A percentile compares a stretch with the other conserved stretches of the same genome.
Evolutionary conservation across 1,140 invertebrate species (phyloP).

Genomic region (Procambarus clarkii): DNA sequence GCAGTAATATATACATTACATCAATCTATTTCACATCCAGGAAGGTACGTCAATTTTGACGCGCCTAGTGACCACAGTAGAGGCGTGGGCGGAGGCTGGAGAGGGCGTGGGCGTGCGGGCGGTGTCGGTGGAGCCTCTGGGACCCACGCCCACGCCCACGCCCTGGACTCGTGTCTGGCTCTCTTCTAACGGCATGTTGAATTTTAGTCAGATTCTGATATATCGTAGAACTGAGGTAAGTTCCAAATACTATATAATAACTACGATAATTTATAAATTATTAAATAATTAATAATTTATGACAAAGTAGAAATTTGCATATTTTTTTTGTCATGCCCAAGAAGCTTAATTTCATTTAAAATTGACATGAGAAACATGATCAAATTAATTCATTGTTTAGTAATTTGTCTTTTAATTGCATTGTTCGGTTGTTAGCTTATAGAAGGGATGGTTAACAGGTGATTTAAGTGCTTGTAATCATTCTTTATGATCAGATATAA

Average conservation of each 20-base stretch:
- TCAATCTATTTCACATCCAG: background rate
- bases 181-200: background rate
- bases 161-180: slow-evolving; percentile 1
- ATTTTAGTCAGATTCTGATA: slow-evolving; percentile 5
- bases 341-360: background rate
- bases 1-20: too few species aligned
- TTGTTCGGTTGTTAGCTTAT: too few species aligned
- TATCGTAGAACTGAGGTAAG: background rate
- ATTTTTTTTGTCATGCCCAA: background rate
- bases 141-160: background rate
- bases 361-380: background rate
- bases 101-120: background rate
- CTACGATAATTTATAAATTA: too few species aligned
- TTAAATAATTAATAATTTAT: too few species aligned
- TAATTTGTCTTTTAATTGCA: too few species aligned
- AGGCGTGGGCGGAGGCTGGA: slow-evolving; percentile 14
- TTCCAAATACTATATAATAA: background rate
- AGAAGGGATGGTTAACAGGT: too few species aligned
- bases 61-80: background rate
- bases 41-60: background rate
- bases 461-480: too few species aligned
- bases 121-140: slow-evolving; percentile 5
- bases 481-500: too few species aligned
- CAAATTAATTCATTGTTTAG: too few species aligned
- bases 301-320: background rate